A percentile compares a stretch with the other conserved stretches of the same genome.
phyloP scores from a whole-genome alignment of 2,113 vertebrate species.

The Corydoras sp. region DNA sequence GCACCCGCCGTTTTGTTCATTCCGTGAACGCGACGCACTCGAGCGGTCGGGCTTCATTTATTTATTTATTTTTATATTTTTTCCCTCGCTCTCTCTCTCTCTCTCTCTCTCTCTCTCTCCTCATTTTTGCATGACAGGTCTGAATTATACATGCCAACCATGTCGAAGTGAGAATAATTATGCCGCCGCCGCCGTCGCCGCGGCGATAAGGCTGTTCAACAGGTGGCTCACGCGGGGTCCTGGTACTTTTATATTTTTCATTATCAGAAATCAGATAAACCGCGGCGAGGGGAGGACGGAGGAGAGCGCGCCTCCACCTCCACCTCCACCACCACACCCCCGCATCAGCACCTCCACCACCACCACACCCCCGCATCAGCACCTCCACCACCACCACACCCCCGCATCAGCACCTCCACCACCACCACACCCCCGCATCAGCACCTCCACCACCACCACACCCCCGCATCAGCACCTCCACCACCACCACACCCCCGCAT shows the following conservation, averaged over 20 bases:
- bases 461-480: neutral
- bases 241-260: slow-evolving; percentile 42
- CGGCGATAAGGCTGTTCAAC: slow-evolving; percentile 46
- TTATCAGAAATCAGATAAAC: slow-evolving; percentile 45
- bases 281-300: neutral
- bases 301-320: neutral
- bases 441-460: neutral
- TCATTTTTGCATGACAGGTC: neutral
- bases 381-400: too few species aligned
- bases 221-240: slow-evolving; percentile 31
- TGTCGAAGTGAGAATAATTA: slow-evolving; percentile 40
- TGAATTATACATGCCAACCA: neutral
- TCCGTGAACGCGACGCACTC: too few species aligned
- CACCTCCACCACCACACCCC: too few species aligned
- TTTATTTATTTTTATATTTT: too few species aligned
- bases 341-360: too few species aligned
- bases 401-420: neutral
- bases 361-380: neutral
- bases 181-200: slow-evolving; percentile 7
- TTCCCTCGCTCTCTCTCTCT: too few species aligned
- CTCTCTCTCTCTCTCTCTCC: too few species aligned
- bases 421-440: too few species aligned
- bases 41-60: too few species aligned
- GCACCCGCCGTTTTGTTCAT: too few species aligned
- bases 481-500: too few species aligned